phyloP scores from a whole-genome alignment of 2,797 vertebrate species.

The Sebastiscus tertius region DNA sequence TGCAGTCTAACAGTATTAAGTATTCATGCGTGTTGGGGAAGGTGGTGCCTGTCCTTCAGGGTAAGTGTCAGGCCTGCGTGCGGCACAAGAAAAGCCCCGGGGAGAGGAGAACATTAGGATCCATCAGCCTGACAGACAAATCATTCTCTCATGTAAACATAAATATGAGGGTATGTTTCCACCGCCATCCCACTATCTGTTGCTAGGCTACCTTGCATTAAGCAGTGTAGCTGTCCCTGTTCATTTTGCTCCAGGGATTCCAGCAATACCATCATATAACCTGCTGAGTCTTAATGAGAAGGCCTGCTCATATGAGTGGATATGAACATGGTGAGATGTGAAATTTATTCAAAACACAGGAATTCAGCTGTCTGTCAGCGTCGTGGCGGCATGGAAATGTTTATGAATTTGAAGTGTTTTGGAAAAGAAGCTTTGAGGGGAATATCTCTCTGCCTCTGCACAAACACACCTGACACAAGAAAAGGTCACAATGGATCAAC shows the following conservation, averaged over 20 bases:
- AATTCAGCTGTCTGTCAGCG: conserved; percentile 77
- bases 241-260: conserved; percentile 87
- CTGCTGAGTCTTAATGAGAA: conserved; percentile 85
- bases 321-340: conserved; percentile 77
- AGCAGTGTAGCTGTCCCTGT: conserved; percentile 87
- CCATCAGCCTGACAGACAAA: conserved; percentile 89
- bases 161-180: conserved; percentile 89
- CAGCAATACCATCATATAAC: conserved; percentile 85
- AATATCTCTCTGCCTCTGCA: conserved; percentile 65
- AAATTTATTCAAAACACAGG: conserved; percentile 78
- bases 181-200: conserved; percentile 85
- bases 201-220: conserved; percentile 90
- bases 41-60: conserved; percentile 83
- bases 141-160: conserved; percentile 90
- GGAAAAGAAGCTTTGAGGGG: conserved; percentile 71
- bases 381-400: conserved; percentile 58
- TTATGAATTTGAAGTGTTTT: conserved; percentile 79
- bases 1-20: conserved; percentile 83
- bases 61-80: conserved; percentile 80
- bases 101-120: conserved; percentile 85
- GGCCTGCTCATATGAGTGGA: conserved; percentile 80
- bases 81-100: conserved; percentile 79
- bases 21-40: conserved; percentile 82
- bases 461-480: conserved; percentile 75
- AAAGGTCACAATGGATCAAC: conserved; percentile 76